Conservation (phyloP, 92 coral and sea anemone genomes). For the Epizoanthus scotinus region DNA sequence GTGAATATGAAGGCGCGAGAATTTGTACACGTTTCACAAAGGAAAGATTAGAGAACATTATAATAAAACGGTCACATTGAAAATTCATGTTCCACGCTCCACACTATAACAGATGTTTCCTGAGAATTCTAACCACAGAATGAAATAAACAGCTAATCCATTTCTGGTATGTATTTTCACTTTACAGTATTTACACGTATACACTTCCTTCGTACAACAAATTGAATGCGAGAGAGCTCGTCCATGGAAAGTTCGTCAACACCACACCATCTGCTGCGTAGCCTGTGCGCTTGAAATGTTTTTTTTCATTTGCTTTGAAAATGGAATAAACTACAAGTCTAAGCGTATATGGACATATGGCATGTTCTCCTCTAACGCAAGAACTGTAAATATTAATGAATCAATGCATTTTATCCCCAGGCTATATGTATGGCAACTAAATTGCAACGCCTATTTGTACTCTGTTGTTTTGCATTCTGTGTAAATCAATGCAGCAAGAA, state of each 20-base stretch:
- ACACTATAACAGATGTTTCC: constrained; percentile 35
- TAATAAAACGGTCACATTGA: background rate
- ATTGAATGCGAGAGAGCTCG: background rate
- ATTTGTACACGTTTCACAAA: background rate
- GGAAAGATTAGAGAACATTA: constrained; percentile 1
- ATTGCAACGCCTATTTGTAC: no score
- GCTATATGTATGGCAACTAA: no score
- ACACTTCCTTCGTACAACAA: background rate
- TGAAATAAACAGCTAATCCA: background rate
- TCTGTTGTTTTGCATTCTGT: no score
- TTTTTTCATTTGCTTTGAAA: background rate
- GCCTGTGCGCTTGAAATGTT: background rate
- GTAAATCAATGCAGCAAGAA: no score
- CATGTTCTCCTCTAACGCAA: no score
- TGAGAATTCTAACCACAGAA: background rate
- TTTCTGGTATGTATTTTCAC: constrained; percentile 5
- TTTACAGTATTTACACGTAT: background rate
- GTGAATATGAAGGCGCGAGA: constrained; percentile 1
- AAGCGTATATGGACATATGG: no score
- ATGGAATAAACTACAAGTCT: background rate
- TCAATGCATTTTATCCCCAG: no score
- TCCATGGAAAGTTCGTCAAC: background rate
- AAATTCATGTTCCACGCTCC: background rate
- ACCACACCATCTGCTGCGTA: constrained; percentile 14
- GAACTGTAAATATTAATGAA: no score